Conservation (phyloP, 2,888 invertebrate genomes). For the Drosophila niveifrons region DNA sequence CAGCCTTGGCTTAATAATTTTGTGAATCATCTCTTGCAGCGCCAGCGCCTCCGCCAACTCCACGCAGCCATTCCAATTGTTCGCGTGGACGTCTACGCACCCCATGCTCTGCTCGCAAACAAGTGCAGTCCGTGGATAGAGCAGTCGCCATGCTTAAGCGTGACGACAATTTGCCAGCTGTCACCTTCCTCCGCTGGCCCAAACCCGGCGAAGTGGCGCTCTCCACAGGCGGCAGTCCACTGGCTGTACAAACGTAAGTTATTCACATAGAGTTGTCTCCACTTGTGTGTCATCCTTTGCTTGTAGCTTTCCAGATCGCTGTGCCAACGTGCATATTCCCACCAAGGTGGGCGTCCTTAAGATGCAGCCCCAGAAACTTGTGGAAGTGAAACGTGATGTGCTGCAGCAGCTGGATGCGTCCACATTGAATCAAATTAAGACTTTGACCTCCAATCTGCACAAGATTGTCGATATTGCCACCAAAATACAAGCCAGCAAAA, state of each 20-base stretch:
- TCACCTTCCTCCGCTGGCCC: constrained; percentile 81
- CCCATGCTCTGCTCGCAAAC: constrained; percentile 53
- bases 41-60: constrained; percentile 45
- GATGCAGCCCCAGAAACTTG: constrained; percentile 77
- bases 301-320: constrained; percentile 70
- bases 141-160: neutral
- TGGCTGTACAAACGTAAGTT: constrained; percentile 81
- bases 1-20: neutral
- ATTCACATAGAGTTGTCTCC: neutral
- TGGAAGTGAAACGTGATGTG: constrained; percentile 73
- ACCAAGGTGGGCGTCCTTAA: constrained; percentile 81
- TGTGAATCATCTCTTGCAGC: constrained; percentile 20
- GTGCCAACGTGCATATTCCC: constrained; percentile 57
- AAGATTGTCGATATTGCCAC: constrained; percentile 80
- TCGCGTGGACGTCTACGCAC: constrained; percentile 36
- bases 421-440: constrained; percentile 81
- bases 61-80: constrained; percentile 65
- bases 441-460: constrained; percentile 81
- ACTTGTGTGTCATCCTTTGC: neutral
- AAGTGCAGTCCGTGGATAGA: constrained; percentile 75
- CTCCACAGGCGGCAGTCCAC: constrained; percentile 82
- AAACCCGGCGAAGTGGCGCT: constrained; percentile 81
- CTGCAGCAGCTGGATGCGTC: constrained; percentile 75
- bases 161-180: constrained; percentile 21
- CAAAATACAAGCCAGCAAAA: constrained; percentile 30